Base-by-base conservation (phyloP, 2,888 invertebrate genomes). In the Eilema griseolum region DNA sequence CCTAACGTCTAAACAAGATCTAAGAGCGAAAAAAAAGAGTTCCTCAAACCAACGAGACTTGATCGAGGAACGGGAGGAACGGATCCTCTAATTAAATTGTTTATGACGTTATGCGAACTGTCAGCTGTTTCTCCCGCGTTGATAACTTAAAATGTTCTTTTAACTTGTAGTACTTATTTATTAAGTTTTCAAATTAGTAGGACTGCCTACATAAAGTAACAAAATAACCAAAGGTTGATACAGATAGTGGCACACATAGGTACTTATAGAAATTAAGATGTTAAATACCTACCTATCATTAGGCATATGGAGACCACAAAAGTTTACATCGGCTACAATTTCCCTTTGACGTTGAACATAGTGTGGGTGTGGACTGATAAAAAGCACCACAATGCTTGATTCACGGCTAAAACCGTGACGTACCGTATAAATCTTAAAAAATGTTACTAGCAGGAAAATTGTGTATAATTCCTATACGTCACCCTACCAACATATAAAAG, bases 401-500 rank as follows among this genome's bases (percentile, higher is more conserved):
- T 77, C 61, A 76, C 69, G 72, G 71, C 68, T 72, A 75, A 81
- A 72, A 74, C 73, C 69, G 61, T 79, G 75, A 82, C 83, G 79
- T 78, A 52, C 31, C 31, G 8, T 14, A 3, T n/a, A 52, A 65
- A 28, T 52, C 14, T n/a, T 16, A 65, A 60, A 68, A 31, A 60
- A 11, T 3, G 52, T 23, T n/a, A 12, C 37, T 20, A n/a, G n/a
- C 1, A 60, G 64, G 69, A 60, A 65, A 65, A 69, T 65, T 1
- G 23, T 63, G 20, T 23, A 16, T 5, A 63, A 59, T 68, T 57
- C 68, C 68, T 56, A 37, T 57, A 68, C 62, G 63, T 68, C 63
- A 68, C 56, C 2, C 12, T 28, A 12, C 26, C 10, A 24, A 57
- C 20, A 46, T 20, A 46, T 20, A 20, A 20, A 1, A 46, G 20